Evolutionary conservation across 1,140 invertebrate species (phyloP).

Genomic region (Phymorhynchus buccinoides): DNA sequence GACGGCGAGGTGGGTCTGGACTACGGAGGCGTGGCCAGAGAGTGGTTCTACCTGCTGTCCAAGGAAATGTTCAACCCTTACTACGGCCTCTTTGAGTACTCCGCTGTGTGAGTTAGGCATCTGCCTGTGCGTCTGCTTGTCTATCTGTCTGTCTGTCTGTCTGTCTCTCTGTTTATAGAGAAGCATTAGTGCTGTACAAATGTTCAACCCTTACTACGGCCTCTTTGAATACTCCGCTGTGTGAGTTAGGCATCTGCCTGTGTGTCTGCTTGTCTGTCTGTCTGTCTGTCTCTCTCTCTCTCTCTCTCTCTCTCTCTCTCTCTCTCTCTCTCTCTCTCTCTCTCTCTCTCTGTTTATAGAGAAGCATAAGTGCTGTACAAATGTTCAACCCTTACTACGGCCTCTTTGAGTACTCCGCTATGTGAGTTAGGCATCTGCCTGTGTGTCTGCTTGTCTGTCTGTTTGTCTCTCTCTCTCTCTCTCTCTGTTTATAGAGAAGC

Average conservation of each 20-base stretch:
- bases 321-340: too few species aligned
- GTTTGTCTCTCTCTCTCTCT: neutral
- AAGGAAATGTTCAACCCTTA: conserved; percentile 99
- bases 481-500: too few species aligned
- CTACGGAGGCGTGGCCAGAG: conserved; percentile 91
- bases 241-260: conserved; percentile 76
- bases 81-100: conserved; percentile 99
- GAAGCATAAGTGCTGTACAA: too few species aligned
- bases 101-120: conserved; percentile 85
- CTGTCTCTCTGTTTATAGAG: neutral
- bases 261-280: too few species aligned
- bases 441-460: too few species aligned
- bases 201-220: conserved; percentile 99
- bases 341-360: too few species aligned
- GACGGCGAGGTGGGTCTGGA: conserved; percentile 97
- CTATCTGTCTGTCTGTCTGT: neutral
- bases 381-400: too few species aligned
- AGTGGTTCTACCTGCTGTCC: conserved; percentile 98
- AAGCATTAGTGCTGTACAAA: too few species aligned
- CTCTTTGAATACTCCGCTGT: conserved; percentile 99
- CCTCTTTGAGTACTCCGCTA: too few species aligned
- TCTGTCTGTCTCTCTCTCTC: neutral
- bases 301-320: too few species aligned
- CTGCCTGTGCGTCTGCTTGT: neutral
- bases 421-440: too few species aligned